Evolutionary conservation across 35 echinoderm and acorn worm species (phyloP), one percentile per base, ranked within the genome.

Genomic region (Nesometra sesokonis): DNA sequence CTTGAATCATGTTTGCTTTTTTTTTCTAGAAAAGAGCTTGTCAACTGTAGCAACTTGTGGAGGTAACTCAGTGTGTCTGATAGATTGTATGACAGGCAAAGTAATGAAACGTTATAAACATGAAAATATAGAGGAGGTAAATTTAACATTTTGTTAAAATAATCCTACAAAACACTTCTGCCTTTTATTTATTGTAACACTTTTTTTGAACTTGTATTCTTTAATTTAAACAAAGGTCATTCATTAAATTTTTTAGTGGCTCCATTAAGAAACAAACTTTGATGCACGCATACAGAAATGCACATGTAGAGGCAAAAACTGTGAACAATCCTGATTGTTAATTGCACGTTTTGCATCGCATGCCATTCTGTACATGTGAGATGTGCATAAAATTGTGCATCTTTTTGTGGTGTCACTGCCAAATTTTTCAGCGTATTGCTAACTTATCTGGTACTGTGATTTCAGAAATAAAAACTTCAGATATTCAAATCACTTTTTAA

Each of bases 61-160:
- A 32, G 85, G 96, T 34, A 91, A 99, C 37, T 86, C 87, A 17
- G 87, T 99, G 17, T 94, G 96, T 90, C 87, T 99, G 34, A 90
- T 94, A 35, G 96, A 94, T 52, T 94, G 92, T 46, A 92, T 87
- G 57, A 88, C 90, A 34, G 96, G 96, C 8, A 99, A 94, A 43
- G 96, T 94, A 29, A 87, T 99, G 80, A 99, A 97, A 89, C 93
- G 93, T 87, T 97, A 97, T 76, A 92, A 97, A 39, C 95, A 97
- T 40, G 85, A 84, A 37, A 97, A 90, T 47, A 90, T 93, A 29
- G 93, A 97, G 57, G 94, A 97, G 88, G 94, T 13, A 84, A 36
- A 13, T 84, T 46, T 38, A 43, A 43, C 4, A 43, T 4, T 4
- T 15, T 43, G 38, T 43, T 43, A 4, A 43, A 43, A 7, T 43